Percentiles rank a stretch among this genome's conserved stretches.
These are phyloP conservation scores for Corapipo altera DNA, from an alignment of 2,113 vertebrate genomes.

Conservation along the genomic window DNA sequence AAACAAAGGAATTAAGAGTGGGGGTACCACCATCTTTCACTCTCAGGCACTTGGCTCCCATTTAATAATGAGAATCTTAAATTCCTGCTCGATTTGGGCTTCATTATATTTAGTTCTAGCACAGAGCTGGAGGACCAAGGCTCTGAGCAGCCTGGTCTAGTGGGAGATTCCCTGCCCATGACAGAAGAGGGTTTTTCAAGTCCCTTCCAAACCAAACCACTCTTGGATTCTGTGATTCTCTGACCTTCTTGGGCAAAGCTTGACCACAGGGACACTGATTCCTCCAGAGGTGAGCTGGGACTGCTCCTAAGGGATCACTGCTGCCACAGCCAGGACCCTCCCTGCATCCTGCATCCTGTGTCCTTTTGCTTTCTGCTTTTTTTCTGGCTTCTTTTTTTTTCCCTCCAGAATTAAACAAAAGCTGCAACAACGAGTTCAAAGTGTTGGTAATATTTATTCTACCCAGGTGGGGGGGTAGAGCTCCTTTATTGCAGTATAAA, in stretches of 20 bases:
- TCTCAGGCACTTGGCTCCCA: background rate
- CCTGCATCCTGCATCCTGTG: background rate
- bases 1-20: background rate
- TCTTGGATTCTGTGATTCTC: background rate
- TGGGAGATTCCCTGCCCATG: background rate
- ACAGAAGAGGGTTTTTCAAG: background rate
- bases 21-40: background rate
- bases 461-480: no score
- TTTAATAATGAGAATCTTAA: background rate
- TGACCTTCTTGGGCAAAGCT: background rate
- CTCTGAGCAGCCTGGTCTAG: background rate
- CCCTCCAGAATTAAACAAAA: background rate
- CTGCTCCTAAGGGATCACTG: background rate
- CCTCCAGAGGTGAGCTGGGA: fast-evolving
- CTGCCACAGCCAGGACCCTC: background rate
- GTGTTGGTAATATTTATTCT: background rate
- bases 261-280: background rate
- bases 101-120: background rate
- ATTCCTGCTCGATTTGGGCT: background rate
- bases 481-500: background rate
- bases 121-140: background rate
- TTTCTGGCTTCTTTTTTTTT: background rate
- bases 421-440: background rate
- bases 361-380: background rate
- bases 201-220: background rate